Evolutionary conservation across 1,140 invertebrate species (phyloP).

Genomic region (honey bee (Apis mellifera)): DNA sequence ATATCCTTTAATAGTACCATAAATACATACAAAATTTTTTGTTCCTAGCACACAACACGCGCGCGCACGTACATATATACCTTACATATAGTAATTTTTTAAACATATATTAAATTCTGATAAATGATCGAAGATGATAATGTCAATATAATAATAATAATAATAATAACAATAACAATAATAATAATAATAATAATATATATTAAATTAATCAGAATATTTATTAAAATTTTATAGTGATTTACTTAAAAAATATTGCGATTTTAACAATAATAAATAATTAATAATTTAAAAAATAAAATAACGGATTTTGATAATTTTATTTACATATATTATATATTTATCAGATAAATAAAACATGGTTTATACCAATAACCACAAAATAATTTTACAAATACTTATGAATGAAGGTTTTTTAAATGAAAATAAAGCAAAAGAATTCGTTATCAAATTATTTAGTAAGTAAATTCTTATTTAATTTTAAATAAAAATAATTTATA

Average conservation of each 20-base stretch:
- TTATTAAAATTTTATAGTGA: not conserved
- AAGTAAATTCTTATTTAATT: constrained; percentile 6
- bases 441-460: constrained; percentile 55
- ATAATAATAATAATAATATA: too few species aligned
- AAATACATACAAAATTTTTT: not conserved
- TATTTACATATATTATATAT: not conserved
- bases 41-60: not conserved
- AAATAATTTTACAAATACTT: constrained; percentile 50
- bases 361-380: constrained; percentile 41
- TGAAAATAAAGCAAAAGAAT: constrained; percentile 30
- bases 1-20: not conserved
- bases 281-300: not conserved
- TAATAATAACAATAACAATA: too few species aligned
- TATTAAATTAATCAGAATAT: not conserved
- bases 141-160: too few species aligned
- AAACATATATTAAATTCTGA: not conserved
- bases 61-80: not conserved
- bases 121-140: too few species aligned
- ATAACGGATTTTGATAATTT: not conserved
- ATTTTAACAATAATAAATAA: not conserved
- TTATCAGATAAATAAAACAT: constrained; percentile 18
- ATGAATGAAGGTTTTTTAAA: constrained; percentile 45
- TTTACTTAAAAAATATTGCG: not conserved
- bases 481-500: not conserved
- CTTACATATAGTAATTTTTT: not conserved